A percentile compares a stretch with the other conserved stretches of the same genome.
Conservation (phyloP, 2,113 vertebrate species). For the Reinhardtius hippoglossoides region DNA sequence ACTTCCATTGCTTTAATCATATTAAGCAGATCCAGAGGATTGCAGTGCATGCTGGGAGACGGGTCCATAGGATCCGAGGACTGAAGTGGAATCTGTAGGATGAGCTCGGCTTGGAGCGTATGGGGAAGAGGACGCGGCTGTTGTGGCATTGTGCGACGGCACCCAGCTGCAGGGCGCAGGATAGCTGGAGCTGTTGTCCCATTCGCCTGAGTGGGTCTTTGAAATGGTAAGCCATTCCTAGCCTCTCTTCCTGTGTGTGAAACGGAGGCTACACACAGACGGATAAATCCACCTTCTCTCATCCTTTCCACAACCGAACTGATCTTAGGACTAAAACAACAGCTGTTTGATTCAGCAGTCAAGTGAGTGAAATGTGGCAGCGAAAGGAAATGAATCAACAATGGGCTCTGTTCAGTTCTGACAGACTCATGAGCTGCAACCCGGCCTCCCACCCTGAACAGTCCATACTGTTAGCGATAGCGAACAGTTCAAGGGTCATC, state of each 20-base stretch:
- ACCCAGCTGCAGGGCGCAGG: slow-evolving; percentile 42
- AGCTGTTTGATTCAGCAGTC: slow-evolving; percentile 50
- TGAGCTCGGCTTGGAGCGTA: slow-evolving; percentile 31
- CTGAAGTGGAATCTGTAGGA: slow-evolving; percentile 36
- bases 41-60: slow-evolving; percentile 44
- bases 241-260: slow-evolving; percentile 19
- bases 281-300: slow-evolving; percentile 31
- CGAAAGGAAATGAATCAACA: slow-evolving; percentile 40
- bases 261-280: slow-evolving; percentile 17
- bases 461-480: slow-evolving; percentile 34
- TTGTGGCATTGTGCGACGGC: slow-evolving; percentile 4
- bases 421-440: slow-evolving; percentile 60
- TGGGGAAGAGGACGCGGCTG: neutral
- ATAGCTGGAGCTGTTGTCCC: slow-evolving; percentile 2
- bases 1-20: slow-evolving; percentile 24
- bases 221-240: slow-evolving; percentile 33
- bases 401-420: slow-evolving; percentile 18
- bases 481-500: neutral
- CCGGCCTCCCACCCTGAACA: slow-evolving; percentile 32
- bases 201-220: slow-evolving; percentile 16
- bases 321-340: slow-evolving; percentile 52
- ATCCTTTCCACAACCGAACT: slow-evolving; percentile 46
- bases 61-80: slow-evolving; percentile 27
- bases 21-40: slow-evolving; percentile 27
- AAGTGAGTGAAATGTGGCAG: slow-evolving; percentile 47